These are phyloP conservation scores for Lasius platythorax DNA, from an alignment of 2,888 invertebrate genomes.

Conservation along the genomic window DNA sequence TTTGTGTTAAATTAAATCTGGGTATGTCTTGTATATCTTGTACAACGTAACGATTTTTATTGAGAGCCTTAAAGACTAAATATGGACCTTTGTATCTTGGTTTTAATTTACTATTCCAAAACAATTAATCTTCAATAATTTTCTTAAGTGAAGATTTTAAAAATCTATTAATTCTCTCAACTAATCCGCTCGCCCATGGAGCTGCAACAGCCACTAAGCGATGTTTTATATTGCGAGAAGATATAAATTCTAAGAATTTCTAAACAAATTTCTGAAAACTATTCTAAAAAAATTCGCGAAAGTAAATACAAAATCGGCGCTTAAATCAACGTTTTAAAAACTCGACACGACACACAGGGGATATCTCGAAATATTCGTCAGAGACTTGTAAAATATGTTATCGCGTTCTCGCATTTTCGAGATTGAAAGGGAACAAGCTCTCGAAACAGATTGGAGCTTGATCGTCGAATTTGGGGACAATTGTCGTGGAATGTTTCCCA, in stretches of 20 bases:
- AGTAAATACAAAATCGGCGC: slow-evolving; percentile 34
- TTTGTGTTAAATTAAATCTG: too few relatives aligned
- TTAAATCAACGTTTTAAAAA: slow-evolving; percentile 28
- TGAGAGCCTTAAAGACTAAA: too few relatives aligned
- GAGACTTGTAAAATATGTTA: slow-evolving; percentile 3
- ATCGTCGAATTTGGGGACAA: slow-evolving; percentile 27
- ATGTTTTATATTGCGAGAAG: neutral
- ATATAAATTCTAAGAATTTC: too few relatives aligned
- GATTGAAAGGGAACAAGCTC: slow-evolving; percentile 31
- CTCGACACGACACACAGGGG: slow-evolving; percentile 17
- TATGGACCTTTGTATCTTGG: too few relatives aligned
- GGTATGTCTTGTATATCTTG: too few relatives aligned
- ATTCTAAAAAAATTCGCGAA: neutral
- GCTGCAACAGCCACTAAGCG: neutral
- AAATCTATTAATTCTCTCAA: too few relatives aligned
- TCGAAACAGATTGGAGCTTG: slow-evolving; percentile 26
- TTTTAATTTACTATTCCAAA: too few relatives aligned
- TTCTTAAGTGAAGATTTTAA: too few relatives aligned
- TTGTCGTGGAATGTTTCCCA: slow-evolving; percentile 54
- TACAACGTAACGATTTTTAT: too few relatives aligned
- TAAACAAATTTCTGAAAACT: slow-evolving; percentile 4
- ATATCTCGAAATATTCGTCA: slow-evolving; percentile 27
- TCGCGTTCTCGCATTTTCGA: slow-evolving; percentile 8
- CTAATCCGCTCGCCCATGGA: too few relatives aligned
- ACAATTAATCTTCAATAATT: too few relatives aligned